Evolutionary conservation across 2,888 invertebrate genomes (phyloP).

Genomic region (Chironomus riparius): DNA sequence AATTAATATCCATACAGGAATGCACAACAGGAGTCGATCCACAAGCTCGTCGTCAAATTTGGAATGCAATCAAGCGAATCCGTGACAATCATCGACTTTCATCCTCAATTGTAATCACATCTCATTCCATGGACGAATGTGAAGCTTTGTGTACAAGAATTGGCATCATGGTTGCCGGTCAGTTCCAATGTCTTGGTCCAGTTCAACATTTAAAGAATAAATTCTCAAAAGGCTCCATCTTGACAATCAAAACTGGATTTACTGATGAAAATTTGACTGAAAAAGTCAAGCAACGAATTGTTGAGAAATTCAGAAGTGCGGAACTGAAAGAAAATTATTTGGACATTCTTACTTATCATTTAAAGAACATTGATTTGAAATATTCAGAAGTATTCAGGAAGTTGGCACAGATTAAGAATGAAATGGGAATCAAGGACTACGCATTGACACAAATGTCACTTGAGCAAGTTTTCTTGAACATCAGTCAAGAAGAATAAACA

Average conservation of each 20-base stretch:
- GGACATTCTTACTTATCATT: conserved; percentile 42
- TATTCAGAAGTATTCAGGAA: conserved; percentile 56
- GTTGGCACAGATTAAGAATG: conserved; percentile 53
- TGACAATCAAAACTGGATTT: conserved; percentile 40
- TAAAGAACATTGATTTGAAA: conserved; percentile 33
- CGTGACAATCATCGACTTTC: conserved; percentile 46
- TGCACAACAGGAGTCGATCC: conserved; percentile 39
- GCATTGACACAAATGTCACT: conserved; percentile 69
- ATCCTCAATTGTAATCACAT: conserved; percentile 57
- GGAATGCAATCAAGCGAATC: conserved; percentile 56
- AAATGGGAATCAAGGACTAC: conserved; percentile 62
- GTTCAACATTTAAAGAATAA: conserved; percentile 61
- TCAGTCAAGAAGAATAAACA: conserved; percentile 48
- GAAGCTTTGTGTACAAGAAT: conserved; percentile 63
- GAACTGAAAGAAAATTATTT: conserved; percentile 53
- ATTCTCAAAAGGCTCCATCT: conserved; percentile 51
- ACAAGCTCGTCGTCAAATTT: conserved; percentile 62
- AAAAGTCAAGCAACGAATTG: conserved; percentile 28
- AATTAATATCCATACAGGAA: background rate
- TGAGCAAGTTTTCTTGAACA: conserved; percentile 67
- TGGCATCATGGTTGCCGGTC: conserved; percentile 65
- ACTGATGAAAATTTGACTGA: background rate
- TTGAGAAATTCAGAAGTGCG: conserved; percentile 37
- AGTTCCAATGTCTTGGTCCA: conserved; percentile 56
- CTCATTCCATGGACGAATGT: conserved; percentile 71